These are phyloP conservation scores for Steinernema khuongi DNA, from an alignment of 1,140 invertebrate species.

Conservation along the genomic window DNA sequence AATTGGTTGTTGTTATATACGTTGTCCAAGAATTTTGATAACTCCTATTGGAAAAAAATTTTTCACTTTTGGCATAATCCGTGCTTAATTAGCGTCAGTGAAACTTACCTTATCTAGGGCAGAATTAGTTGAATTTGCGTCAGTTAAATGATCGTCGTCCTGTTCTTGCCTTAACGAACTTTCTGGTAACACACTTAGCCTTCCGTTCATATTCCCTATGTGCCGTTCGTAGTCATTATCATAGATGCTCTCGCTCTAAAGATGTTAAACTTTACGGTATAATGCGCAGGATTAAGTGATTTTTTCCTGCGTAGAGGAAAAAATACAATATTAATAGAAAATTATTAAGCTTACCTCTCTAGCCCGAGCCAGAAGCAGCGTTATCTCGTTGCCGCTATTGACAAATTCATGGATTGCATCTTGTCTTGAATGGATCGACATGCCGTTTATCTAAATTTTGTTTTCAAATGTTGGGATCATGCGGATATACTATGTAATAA, in stretches of 20 bases:
- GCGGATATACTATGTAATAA: no score
- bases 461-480: no score
- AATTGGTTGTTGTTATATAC: background rate
- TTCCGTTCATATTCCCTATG: background rate
- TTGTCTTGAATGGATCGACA: constrained; percentile 61
- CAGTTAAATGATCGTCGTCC: constrained; percentile 22
- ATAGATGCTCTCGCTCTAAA: constrained; percentile 45
- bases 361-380: constrained; percentile 61
- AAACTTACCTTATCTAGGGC: background rate
- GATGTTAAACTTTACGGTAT: no score
- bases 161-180: background rate
- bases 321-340: no score
- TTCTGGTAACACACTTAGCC: constrained; percentile 19
- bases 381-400: constrained; percentile 59
- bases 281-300: no score
- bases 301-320: no score
- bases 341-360: constrained; percentile 28
- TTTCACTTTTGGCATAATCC: no score
- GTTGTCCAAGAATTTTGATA: no score
- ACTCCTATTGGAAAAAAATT: no score
- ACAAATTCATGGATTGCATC: constrained; percentile 63
- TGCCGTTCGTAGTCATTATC: background rate
- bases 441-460: constrained; percentile 64
- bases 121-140: constrained; percentile 14
- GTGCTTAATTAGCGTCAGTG: no score